A percentile compares a stretch with the other conserved stretches of the same genome.
Conservation (phyloP, 2,797 vertebrate species). For the Anas capensis region DNA sequence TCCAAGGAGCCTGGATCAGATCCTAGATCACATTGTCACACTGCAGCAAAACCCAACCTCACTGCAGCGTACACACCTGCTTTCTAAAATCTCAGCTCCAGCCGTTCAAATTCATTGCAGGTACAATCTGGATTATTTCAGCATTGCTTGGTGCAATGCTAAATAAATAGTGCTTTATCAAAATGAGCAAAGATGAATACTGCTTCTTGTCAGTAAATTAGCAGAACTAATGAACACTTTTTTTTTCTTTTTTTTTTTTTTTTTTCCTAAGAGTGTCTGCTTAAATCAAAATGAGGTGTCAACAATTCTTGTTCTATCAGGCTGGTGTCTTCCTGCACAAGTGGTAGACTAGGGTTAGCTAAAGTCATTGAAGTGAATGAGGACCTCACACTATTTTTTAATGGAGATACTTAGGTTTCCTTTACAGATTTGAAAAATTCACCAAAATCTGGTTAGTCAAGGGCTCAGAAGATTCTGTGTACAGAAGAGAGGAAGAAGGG, state of each 20-base stretch:
- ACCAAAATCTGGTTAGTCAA: background rate
- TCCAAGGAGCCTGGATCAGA: background rate
- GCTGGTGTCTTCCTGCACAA: background rate
- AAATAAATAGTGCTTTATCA: background rate
- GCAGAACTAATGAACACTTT: slow-evolving; percentile 32
- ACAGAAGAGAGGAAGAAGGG: background rate
- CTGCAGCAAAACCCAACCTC: slow-evolving; percentile 60
- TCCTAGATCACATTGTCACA: slow-evolving; percentile 65
- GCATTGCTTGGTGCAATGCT: background rate
- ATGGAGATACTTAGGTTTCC: background rate
- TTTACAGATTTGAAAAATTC: background rate
- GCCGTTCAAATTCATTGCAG: background rate
- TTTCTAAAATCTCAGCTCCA: background rate
- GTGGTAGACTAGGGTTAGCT: background rate
- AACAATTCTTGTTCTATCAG: slow-evolving; percentile 16
- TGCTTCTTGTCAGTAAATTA: background rate
- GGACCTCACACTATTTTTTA: background rate
- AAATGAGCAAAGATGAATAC: slow-evolving; percentile 5
- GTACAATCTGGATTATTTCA: background rate
- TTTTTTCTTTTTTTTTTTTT: slow-evolving; percentile 39
- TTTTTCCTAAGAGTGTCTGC: slow-evolving; percentile 33
- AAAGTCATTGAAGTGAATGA: background rate
- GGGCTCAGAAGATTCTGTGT: background rate
- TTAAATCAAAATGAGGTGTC: slow-evolving; percentile 34
- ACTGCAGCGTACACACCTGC: slow-evolving; percentile 38